These are phyloP conservation scores for Drosophila austrosaltans DNA, from an alignment of 2,888 invertebrate species.

Conservation along the genomic window DNA sequence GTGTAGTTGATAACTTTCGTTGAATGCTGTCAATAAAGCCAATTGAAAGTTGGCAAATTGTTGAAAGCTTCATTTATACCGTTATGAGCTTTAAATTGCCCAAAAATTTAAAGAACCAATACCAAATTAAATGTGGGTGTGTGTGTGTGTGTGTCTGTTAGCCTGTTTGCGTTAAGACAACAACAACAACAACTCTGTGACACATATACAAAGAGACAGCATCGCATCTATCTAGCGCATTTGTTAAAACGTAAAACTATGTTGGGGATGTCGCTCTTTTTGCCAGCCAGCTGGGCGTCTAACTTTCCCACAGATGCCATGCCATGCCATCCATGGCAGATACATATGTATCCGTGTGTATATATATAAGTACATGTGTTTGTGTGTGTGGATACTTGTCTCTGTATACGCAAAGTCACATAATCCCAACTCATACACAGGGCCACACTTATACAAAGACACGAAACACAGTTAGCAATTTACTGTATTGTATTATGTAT, in stretches of 20 bases:
- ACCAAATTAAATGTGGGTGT: not conserved
- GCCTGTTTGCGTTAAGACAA: constrained; percentile 14
- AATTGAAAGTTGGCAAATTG: constrained; percentile 53
- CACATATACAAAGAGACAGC: constrained; percentile 20
- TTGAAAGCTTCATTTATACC: constrained; percentile 22
- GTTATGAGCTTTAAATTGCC: not conserved
- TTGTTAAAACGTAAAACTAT: constrained; percentile 51
- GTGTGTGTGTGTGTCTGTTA: not conserved
- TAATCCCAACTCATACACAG: constrained; percentile 55
- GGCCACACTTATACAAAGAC: constrained; percentile 20
- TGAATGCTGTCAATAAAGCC: constrained; percentile 57
- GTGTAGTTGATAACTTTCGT: constrained; percentile 53
- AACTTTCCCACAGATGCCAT: constrained; percentile 34
- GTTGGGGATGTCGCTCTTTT: constrained; percentile 43
- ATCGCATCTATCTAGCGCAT: constrained; percentile 16
- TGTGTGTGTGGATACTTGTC: constrained; percentile 9
- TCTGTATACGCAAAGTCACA: constrained; percentile 52
- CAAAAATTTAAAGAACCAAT: constrained; percentile 20
- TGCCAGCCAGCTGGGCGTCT: constrained; percentile 68
- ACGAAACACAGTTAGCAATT: constrained; percentile 47
- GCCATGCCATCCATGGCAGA: constrained; percentile 14
- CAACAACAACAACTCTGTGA: constrained; percentile 15
- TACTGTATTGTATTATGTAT: constrained; percentile 42
- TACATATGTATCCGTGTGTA: constrained; percentile 15
- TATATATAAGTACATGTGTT: constrained; percentile 15